Evolutionary conservation across 1,140 invertebrate genomes (phyloP).

Genomic region (Lucilia cuprina): DNA sequence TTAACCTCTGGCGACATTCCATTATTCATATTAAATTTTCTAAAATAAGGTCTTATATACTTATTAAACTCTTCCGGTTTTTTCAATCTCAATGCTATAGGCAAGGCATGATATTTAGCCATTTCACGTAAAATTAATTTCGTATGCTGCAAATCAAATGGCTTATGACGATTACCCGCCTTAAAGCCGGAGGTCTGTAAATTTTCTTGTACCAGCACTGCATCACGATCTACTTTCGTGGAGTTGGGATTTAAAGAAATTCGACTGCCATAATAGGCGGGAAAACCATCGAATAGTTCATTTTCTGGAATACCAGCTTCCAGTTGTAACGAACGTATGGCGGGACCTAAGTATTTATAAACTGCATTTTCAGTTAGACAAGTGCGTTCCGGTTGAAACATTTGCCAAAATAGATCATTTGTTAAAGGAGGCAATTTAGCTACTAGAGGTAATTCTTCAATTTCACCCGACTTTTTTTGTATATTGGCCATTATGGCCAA

Average conservation of each 20-base stretch:
- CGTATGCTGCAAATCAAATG: constrained; percentile 65
- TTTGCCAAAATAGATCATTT: constrained; percentile 65
- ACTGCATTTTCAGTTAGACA: constrained; percentile 69
- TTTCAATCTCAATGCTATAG: constrained; percentile 66
- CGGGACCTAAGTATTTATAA: constrained; percentile 65
- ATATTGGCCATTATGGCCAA: constrained; percentile 59
- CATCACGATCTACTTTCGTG: constrained; percentile 65
- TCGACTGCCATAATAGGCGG: constrained; percentile 66
- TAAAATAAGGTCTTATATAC: constrained; percentile 58
- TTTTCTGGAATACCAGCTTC: constrained; percentile 61
- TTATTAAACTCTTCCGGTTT: constrained; percentile 65
- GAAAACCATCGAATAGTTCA: constrained; percentile 63
- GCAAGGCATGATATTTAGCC: constrained; percentile 68
- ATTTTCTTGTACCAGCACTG: constrained; percentile 68
- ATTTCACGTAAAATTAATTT: constrained; percentile 64
- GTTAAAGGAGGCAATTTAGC: constrained; percentile 69
- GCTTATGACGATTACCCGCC: constrained; percentile 62
- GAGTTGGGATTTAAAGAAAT: constrained; percentile 61
- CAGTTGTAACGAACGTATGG: constrained; percentile 64
- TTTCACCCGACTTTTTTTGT: constrained; percentile 44
- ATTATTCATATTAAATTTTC: constrained; percentile 53
- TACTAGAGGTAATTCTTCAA: constrained; percentile 64
- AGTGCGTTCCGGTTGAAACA: constrained; percentile 68
- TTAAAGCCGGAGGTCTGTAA: constrained; percentile 64
- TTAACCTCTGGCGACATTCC: constrained; percentile 41